Evolutionary conservation across 1,140 invertebrate species (phyloP).

Genomic region (Acromyrmex heyeri): DNA sequence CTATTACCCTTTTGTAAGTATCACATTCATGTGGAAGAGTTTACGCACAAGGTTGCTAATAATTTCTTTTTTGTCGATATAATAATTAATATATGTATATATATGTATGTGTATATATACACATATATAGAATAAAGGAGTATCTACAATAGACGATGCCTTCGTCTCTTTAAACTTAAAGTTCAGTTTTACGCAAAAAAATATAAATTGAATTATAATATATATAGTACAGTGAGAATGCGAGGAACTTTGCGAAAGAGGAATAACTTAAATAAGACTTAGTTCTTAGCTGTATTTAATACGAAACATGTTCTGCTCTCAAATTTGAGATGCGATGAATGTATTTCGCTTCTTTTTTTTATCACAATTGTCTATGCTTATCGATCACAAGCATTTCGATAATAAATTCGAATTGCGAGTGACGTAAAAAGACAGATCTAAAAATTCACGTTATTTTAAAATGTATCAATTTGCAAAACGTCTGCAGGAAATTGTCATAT

Average conservation of each 20-base stretch:
- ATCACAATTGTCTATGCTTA: conserved; percentile 51
- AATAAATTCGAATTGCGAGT: conserved; percentile 9
- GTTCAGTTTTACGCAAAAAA: conserved; percentile 35
- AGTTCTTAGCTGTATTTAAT: conserved; percentile 18
- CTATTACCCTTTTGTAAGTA: conserved; percentile 67
- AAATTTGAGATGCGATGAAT: conserved; percentile 9
- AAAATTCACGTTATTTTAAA: conserved; percentile 34
- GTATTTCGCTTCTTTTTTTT: conserved; percentile 26
- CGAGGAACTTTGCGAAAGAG: conserved; percentile 33
- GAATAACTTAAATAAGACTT: conserved; percentile 47
- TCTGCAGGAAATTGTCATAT: conserved; percentile 7
- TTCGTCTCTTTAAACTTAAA: conserved; percentile 42
- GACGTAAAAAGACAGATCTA: conserved; percentile 4
- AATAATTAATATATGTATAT: conserved; percentile 35
- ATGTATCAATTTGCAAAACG: conserved; percentile 43
- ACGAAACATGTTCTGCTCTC: conserved; percentile 11
- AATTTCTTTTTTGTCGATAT: conserved; percentile 39
- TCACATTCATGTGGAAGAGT: conserved; percentile 68
- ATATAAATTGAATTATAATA: conserved; percentile 23
- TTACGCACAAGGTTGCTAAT: conserved; percentile 53
- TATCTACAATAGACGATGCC: conserved; percentile 69
- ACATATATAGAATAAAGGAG: conserved; percentile 30
- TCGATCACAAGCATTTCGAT: conserved; percentile 25
- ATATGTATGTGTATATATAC: neutral
- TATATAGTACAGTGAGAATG: conserved; percentile 22